Evolutionary conservation across 2,888 invertebrate species (phyloP).

Genomic region (Coecobrya sp.): DNA sequence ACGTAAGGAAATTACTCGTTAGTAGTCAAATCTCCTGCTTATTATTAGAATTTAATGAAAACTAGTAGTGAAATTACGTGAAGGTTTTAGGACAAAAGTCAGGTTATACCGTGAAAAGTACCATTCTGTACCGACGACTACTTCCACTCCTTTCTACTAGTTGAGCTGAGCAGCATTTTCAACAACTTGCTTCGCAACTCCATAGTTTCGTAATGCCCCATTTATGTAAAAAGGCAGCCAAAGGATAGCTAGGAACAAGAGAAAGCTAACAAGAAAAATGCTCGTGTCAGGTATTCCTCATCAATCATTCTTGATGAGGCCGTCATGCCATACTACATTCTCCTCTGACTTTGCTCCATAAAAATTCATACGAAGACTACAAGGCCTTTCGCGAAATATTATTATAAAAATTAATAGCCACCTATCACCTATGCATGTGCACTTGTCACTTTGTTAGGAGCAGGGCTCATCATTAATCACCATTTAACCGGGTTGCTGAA

Average conservation of each 20-base stretch:
- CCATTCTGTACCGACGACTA: too few species aligned
- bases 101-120: too few species aligned
- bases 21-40: too few species aligned
- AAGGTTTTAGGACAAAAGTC: too few species aligned
- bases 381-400: neutral
- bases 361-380: neutral
- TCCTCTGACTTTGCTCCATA: neutral
- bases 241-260: neutral
- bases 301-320: slow-evolving; percentile 70
- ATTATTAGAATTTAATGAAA: too few species aligned
- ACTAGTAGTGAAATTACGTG: too few species aligned
- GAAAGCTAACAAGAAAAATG: neutral
- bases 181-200: neutral
- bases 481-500: slow-evolving; percentile 54
- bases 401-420: too few species aligned
- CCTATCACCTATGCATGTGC: neutral
- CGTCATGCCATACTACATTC: slow-evolving; percentile 18
- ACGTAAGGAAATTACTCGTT: too few species aligned
- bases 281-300: slow-evolving; percentile 63
- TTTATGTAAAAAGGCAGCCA: neutral
- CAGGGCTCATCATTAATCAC: slow-evolving; percentile 69
- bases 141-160: too few species aligned
- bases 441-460: slow-evolving; percentile 47
- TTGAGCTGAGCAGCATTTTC: too few species aligned
- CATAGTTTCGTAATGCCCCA: slow-evolving; percentile 1